Conservation (phyloP, 2,797 vertebrate genomes). For the Micrastur ruficollis region DNA sequence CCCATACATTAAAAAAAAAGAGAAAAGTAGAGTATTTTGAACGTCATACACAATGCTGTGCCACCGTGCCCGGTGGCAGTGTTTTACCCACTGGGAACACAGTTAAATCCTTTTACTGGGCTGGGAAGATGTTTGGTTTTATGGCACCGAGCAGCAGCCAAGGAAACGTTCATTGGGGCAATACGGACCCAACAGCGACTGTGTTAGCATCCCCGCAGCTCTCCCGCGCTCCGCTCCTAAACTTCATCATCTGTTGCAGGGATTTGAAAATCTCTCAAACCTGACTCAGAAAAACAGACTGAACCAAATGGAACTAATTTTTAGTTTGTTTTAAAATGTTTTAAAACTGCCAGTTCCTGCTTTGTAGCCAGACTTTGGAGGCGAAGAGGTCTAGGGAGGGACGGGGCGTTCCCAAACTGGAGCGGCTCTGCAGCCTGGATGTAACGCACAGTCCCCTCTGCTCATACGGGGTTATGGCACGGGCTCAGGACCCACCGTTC, state of each 20-base stretch:
- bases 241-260: neutral
- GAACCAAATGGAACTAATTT: neutral
- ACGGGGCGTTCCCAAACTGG: accelerated
- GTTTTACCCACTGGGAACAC: slow-evolving; percentile 36
- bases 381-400: accelerated
- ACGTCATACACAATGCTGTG: accelerated
- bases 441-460: neutral
- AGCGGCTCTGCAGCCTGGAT: neutral
- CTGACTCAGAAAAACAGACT: neutral
- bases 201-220: neutral
- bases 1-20: neutral
- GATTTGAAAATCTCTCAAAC: neutral
- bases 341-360: neutral
- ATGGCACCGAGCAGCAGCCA: slow-evolving; percentile 6
- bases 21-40: neutral
- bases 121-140: slow-evolving; percentile 26
- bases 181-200: neutral
- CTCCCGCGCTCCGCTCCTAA: neutral
- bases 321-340: neutral
- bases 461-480: neutral
- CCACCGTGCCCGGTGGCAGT: neutral
- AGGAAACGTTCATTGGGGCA: neutral
- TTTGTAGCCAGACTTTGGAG: neutral
- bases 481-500: neutral
- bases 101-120: neutral